Evolutionary conservation across 2,888 invertebrate species (phyloP).

Genomic region (Apantesis nais): DNA sequence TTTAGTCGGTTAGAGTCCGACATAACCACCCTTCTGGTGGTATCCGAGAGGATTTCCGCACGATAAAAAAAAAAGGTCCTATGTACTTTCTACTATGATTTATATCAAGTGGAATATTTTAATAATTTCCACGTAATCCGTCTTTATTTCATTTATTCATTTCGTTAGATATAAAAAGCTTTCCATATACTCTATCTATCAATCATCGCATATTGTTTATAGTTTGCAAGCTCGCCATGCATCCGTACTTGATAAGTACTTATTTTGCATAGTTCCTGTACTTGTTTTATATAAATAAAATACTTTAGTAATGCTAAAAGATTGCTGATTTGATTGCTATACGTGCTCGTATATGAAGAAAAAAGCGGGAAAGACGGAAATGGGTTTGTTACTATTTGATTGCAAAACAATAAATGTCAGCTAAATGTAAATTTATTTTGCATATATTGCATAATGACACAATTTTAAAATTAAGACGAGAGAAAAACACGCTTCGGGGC

Average conservation of each 20-base stretch:
- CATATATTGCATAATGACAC: not conserved
- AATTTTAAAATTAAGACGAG: constrained; percentile 3
- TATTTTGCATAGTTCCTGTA: no score
- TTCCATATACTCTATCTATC: not conserved
- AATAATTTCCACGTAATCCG: not conserved
- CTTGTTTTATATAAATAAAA: no score
- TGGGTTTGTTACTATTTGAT: not conserved
- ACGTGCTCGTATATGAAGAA: no score
- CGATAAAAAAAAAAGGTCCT: no score
- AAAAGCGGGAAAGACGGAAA: not conserved
- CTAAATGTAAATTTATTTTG: not conserved
- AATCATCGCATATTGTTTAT: not conserved
- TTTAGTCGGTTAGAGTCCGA: no score
- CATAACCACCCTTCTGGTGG: no score
- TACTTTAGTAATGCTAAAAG: no score
- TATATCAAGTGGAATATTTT: not conserved
- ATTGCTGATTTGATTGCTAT: no score
- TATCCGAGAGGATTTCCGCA: no score
- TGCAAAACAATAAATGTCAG: not conserved
- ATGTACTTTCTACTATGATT: not conserved
- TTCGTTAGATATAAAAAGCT: not conserved
- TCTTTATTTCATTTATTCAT: not conserved
- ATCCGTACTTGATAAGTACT: no score
- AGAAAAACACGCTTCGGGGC: constrained; percentile 14
- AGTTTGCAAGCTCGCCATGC: not conserved